Evolutionary conservation across 2,888 invertebrate species (phyloP).

Genomic region (Yponomeuta malinellus): DNA sequence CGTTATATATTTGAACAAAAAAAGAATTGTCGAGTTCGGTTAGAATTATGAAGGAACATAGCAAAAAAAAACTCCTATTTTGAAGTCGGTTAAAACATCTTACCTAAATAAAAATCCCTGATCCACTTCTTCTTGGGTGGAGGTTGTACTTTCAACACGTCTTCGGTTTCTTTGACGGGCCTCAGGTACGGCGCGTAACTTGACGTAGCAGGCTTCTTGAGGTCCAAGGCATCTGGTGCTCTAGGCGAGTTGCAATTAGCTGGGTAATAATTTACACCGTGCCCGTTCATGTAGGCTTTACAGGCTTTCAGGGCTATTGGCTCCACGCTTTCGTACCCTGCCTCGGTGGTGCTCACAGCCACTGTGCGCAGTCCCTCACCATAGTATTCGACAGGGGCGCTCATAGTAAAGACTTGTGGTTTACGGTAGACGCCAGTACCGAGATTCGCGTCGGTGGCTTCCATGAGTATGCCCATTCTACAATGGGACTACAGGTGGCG

Average conservation of each 20-base stretch:
- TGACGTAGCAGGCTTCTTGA: constrained; percentile 38
- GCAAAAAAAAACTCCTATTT: too few relatives aligned
- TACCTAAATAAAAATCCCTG: constrained; percentile 75
- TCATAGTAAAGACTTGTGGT: constrained; percentile 54
- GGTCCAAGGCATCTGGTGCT: constrained; percentile 27
- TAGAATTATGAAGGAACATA: too few relatives aligned
- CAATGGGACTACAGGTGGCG: constrained; percentile 20
- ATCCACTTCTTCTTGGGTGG: constrained; percentile 87
- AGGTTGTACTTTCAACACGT: constrained; percentile 38
- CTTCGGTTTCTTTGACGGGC: constrained; percentile 40
- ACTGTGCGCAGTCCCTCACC: constrained; percentile 57
- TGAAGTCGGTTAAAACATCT: neutral
- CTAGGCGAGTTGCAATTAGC: constrained; percentile 38
- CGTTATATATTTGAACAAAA: too few relatives aligned
- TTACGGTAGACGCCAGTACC: constrained; percentile 50
- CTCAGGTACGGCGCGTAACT: constrained; percentile 28
- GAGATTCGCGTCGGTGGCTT: constrained; percentile 63
- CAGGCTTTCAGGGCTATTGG: constrained; percentile 58
- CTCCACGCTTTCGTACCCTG: constrained; percentile 61
- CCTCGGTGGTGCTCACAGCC: constrained; percentile 60
- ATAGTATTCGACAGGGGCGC: constrained; percentile 51
- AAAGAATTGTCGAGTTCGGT: too few relatives aligned
- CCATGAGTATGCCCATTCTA: constrained; percentile 74
- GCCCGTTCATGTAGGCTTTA: constrained; percentile 46
- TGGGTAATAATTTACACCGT: constrained; percentile 41